phyloP scores from a whole-genome alignment of 2,888 invertebrate genomes.

The Cerastis rubricosa region DNA sequence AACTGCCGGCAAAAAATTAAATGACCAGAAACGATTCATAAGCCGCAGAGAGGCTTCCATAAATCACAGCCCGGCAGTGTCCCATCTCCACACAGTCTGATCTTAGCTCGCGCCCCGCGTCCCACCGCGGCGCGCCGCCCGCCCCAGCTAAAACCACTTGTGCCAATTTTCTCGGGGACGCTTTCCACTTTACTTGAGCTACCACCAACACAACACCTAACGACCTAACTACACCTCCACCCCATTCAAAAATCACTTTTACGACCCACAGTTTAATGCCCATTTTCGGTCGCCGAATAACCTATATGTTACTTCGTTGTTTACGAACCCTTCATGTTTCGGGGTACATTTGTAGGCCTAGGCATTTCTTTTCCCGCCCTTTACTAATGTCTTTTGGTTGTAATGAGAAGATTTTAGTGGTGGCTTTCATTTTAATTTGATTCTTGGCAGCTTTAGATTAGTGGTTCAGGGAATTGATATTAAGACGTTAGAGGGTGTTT shows the following conservation, averaged over 20 bases:
- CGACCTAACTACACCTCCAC: slow-evolving; percentile 76
- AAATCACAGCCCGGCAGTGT: slow-evolving; percentile 41
- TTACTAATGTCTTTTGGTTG: slow-evolving; percentile 87
- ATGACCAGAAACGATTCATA: neutral
- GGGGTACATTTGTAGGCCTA: slow-evolving; percentile 86
- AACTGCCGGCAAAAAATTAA: neutral
- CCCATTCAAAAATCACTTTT: slow-evolving; percentile 74
- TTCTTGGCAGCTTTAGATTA: slow-evolving; percentile 78
- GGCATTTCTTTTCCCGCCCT: slow-evolving; percentile 86
- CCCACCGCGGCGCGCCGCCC: slow-evolving; percentile 77
- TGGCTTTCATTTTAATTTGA: slow-evolving; percentile 84
- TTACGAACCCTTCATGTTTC: slow-evolving; percentile 72
- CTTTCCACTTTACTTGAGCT: slow-evolving; percentile 89
- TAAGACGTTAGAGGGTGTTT: slow-evolving; percentile 61
- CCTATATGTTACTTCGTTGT: slow-evolving; percentile 63
- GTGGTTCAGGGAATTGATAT: slow-evolving; percentile 70
- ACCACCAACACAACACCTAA: slow-evolving; percentile 76
- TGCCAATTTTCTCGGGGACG: slow-evolving; percentile 90
- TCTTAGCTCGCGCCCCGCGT: slow-evolving; percentile 75
- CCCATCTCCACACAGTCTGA: slow-evolving; percentile 59
- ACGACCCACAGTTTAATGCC: slow-evolving; percentile 71
- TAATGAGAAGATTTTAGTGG: slow-evolving; percentile 87
- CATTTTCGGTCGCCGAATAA: slow-evolving; percentile 68
- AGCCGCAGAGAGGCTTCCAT: slow-evolving; percentile 51
- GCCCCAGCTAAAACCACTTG: slow-evolving; percentile 90